Percentiles rank a stretch among this genome's conserved stretches.
Evolutionary conservation across 2,113 vertebrate genomes (phyloP).

Genomic region (Crotalus tigris): DNA sequence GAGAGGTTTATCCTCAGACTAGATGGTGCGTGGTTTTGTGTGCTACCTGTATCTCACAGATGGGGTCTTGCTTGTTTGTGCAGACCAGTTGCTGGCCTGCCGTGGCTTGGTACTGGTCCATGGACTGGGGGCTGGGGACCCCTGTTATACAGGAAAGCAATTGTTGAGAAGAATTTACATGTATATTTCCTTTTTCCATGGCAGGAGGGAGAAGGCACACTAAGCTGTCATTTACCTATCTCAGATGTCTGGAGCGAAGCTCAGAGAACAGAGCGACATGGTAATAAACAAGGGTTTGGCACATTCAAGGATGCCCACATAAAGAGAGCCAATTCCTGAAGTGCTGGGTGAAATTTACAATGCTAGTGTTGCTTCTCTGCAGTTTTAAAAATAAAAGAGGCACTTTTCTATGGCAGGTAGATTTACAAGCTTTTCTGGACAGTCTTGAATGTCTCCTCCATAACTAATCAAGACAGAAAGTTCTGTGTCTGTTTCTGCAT

Average conservation of each 20-base stretch:
- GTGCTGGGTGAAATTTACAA: conserved; percentile 51
- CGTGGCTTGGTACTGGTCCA: no score
- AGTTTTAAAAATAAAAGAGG: conserved; percentile 24
- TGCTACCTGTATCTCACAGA: no score
- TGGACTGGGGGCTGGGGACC: no score
- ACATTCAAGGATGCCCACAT: conserved; percentile 36
- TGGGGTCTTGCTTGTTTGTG: no score
- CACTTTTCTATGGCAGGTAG: conserved; percentile 33
- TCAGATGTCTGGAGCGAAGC: conserved; percentile 42
- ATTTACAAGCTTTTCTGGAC: conserved; percentile 46
- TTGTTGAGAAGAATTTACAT: conserved; percentile 16
- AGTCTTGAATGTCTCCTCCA: conserved; percentile 7
- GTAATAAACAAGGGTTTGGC: conserved; percentile 49
- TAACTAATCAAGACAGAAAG: conserved; percentile 31
- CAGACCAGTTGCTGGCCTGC: no score
- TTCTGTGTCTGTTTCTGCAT: neutral
- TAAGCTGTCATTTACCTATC: conserved; percentile 50
- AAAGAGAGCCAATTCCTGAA: conserved; percentile 58
- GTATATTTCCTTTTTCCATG: conserved; percentile 31
- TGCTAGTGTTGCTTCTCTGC: conserved; percentile 41
- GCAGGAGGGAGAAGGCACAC: conserved; percentile 9
- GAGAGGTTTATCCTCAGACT: no score
- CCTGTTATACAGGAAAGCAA: neutral
- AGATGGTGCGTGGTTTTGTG: no score
- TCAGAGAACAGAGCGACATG: conserved; percentile 38